Evolutionary conservation across 2,113 vertebrate genomes (phyloP).

Genomic region (Phainopepla nitens): DNA sequence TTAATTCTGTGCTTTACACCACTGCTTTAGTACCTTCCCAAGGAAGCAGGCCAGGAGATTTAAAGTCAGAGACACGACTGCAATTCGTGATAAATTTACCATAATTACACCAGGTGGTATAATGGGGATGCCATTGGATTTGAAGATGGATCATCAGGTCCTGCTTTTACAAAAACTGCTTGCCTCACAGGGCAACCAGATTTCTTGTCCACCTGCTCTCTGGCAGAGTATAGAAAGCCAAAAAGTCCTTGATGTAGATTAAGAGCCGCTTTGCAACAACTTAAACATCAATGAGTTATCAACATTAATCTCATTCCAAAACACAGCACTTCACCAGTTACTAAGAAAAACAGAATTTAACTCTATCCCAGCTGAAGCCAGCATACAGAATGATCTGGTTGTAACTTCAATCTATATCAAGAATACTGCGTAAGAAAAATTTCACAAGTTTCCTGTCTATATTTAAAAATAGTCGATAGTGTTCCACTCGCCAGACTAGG

Average conservation of each 20-base stretch:
- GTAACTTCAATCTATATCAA: neutral
- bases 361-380: neutral
- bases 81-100: neutral
- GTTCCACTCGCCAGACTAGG: neutral
- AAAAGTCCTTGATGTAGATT: neutral
- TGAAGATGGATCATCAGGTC: neutral
- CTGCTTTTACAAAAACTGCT: neutral
- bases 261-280: neutral
- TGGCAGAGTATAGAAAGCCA: neutral
- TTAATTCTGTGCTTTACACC: neutral
- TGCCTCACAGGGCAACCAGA: neutral
- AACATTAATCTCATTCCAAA: neutral
- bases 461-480: neutral
- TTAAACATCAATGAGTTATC: neutral
- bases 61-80: neutral
- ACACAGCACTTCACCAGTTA: neutral
- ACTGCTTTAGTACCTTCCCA: neutral
- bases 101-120: neutral
- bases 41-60: accelerated
- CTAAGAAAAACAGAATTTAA: neutral
- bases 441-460: neutral
- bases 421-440: neutral
- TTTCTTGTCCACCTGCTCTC: neutral
- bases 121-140: too few species aligned
- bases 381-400: neutral